Evolutionary conservation across 1,140 invertebrate species (phyloP).

Genomic region (Nixonia krombeini): DNA sequence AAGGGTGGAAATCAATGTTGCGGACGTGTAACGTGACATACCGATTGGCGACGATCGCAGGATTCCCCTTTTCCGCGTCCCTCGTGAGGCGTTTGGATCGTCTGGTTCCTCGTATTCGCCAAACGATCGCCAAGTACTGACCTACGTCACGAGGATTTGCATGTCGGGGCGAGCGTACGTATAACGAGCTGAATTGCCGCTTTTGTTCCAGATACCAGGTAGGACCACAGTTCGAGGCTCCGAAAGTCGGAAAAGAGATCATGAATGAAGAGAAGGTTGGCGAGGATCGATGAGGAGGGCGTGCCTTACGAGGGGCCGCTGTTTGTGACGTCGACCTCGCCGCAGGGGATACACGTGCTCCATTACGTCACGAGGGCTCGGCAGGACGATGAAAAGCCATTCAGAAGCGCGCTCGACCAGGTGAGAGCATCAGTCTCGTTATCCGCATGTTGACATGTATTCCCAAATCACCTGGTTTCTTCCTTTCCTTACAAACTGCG

Average conservation of each 20-base stretch:
- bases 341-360: constrained; percentile 62
- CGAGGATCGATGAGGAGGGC: constrained; percentile 63
- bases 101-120: too few species aligned
- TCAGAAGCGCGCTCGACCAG: constrained; percentile 33
- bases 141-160: neutral
- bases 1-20: too few species aligned
- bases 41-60: too few species aligned
- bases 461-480: constrained; percentile 21
- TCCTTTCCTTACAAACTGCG: constrained; percentile 14
- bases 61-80: too few species aligned
- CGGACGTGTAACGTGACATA: too few species aligned
- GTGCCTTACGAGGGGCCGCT: constrained; percentile 45
- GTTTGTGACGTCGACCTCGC: constrained; percentile 46
- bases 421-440: constrained; percentile 25
- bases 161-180: neutral
- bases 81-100: too few species aligned
- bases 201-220: constrained; percentile 59
- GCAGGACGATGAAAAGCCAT: constrained; percentile 42
- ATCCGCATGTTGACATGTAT: constrained; percentile 5
- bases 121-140: too few species aligned
- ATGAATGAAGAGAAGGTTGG: constrained; percentile 63
- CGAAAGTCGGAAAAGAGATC: constrained; percentile 45
- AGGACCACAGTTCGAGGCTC: constrained; percentile 45
- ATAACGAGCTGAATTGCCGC: constrained; percentile 19
- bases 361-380: constrained; percentile 60